A percentile compares a stretch with the other conserved stretches of the same genome.
phyloP scores from a whole-genome alignment of 2,888 invertebrate species.

The Trachelus iudaicus region DNA sequence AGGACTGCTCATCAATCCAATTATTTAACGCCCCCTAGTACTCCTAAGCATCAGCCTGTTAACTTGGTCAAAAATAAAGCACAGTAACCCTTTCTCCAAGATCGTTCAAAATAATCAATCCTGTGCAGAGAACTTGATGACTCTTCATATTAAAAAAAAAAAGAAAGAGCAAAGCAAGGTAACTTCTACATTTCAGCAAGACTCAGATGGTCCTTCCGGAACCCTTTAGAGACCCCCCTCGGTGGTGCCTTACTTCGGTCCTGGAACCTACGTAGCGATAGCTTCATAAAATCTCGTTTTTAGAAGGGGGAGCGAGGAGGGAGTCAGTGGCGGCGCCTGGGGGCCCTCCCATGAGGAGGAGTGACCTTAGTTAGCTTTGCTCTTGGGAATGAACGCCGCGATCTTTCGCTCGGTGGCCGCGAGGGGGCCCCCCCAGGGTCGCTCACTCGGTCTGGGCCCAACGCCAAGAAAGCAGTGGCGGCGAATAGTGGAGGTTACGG shows the following conservation, averaged over 20 bases:
- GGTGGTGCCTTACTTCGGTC: conserved; percentile 32
- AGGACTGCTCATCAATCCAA: neutral
- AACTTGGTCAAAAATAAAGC: neutral
- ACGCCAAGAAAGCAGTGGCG: neutral
- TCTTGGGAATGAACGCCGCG: conserved; percentile 55
- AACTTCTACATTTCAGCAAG: neutral
- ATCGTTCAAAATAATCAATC: neutral
- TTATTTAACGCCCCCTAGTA: neutral
- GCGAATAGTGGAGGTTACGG: neutral
- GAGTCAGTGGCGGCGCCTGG: conserved; percentile 57
- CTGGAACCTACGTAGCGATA: conserved; percentile 37
- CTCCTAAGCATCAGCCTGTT: neutral
- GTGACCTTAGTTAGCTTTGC: conserved; percentile 59
- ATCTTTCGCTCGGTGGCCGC: neutral
- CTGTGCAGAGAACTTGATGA: neutral
- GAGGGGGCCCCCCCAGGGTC: neutral
- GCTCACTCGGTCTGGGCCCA: neutral
- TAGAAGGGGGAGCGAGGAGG: conserved; percentile 46
- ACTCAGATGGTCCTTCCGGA: conserved; percentile 23
- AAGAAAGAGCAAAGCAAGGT: neutral
- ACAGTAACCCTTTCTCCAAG: neutral
- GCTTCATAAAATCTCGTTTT: conserved; percentile 55
- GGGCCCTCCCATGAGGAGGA: conserved; percentile 65
- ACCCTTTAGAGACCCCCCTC: conserved; percentile 18
- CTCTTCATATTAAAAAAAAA: neutral